A percentile compares a stretch with the other conserved stretches of the same genome.
Conservation (phyloP, 2,888 invertebrate genomes). For the Lepidonotus clava region DNA sequence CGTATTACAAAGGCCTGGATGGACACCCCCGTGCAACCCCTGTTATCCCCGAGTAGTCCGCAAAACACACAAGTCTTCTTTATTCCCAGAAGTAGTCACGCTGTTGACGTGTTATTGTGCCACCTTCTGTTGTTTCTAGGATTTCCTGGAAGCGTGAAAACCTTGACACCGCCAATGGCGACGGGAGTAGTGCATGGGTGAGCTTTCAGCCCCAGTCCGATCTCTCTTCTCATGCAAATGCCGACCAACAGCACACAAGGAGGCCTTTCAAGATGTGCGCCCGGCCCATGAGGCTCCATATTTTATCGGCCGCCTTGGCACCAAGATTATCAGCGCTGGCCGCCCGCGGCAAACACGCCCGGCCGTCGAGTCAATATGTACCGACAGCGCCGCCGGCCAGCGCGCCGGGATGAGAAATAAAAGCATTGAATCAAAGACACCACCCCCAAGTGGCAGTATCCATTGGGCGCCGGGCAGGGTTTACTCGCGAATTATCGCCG, state of each 20-base stretch:
- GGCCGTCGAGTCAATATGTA: slow-evolving; percentile 42
- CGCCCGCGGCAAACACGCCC: neutral
- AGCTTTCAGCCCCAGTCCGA: neutral
- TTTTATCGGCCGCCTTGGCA: slow-evolving; percentile 35
- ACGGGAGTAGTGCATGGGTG: neutral
- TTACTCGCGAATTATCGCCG: slow-evolving; percentile 18
- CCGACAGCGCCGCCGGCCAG: neutral
- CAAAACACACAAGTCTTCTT: neutral
- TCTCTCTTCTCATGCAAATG: slow-evolving; percentile 46
- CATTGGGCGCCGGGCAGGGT: neutral
- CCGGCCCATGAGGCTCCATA: slow-evolving; percentile 39
- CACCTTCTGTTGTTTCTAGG: slow-evolving; percentile 44
- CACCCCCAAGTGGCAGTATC: slow-evolving; percentile 17
- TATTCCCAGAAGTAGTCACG: neutral
- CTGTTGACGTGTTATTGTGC: slow-evolving; percentile 7
- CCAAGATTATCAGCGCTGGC: slow-evolving; percentile 35
- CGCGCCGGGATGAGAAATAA: neutral
- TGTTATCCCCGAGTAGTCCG: neutral
- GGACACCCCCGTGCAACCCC: neutral
- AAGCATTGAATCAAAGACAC: slow-evolving; percentile 19
- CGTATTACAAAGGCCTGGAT: neutral
- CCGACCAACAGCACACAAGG: slow-evolving; percentile 27
- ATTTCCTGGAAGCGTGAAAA: slow-evolving; percentile 25
- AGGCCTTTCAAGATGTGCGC: slow-evolving; percentile 26
- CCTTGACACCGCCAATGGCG: slow-evolving; percentile 3